Base-by-base conservation (phyloP, 1,140 invertebrate genomes). In the Drosophila sp. region DNA sequence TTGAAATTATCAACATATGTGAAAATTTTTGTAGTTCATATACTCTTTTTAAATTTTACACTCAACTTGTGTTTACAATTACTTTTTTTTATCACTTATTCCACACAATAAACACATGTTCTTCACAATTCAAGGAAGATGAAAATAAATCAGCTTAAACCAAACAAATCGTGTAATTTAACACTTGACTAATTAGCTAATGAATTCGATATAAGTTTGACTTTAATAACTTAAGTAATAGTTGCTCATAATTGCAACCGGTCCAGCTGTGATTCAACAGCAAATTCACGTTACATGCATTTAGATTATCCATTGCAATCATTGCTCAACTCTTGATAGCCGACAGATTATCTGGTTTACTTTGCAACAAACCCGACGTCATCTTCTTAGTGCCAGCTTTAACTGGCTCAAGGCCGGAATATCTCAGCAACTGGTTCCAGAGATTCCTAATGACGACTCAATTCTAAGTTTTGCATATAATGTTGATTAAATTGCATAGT, bases 201-300 rank as follows among this genome's bases (percentile, higher is more conserved):
- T 75, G 72, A 78, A 86, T 78, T 81, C 58, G 65, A 78, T 87
- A 75, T 51, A 57, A 63, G 71, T 71, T 56, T 40, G 71, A 72
- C 66, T 64, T 84, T 78, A 86, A 80, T 80, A 81, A 75, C 82
- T 50, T 50, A 34, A 43, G 38, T 81, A 87, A 86, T 69, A 45
- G 82, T 48, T 69, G 64, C 41, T 62, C 46, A 67, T 72, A 81
- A 84, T 80, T 77, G 46, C 51, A 38, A 61, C 41, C 62, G 43
- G 64, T 69, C 56, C 32, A 16, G 32, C 18, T 9, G 29, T 27
- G 45, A 56, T 38, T 13, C 48, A 78, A 36, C 29, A 61, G 16
- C 50, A 13, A 25, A 36, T 59, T 45, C 50, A 63, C 32, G 45
- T 40, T 38, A 9, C 38, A 38, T 25, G 11, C 36, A 51, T 16